Evolutionary conservation across 2,113 vertebrate species (phyloP).

Genomic region (Bos javanicus): DNA sequence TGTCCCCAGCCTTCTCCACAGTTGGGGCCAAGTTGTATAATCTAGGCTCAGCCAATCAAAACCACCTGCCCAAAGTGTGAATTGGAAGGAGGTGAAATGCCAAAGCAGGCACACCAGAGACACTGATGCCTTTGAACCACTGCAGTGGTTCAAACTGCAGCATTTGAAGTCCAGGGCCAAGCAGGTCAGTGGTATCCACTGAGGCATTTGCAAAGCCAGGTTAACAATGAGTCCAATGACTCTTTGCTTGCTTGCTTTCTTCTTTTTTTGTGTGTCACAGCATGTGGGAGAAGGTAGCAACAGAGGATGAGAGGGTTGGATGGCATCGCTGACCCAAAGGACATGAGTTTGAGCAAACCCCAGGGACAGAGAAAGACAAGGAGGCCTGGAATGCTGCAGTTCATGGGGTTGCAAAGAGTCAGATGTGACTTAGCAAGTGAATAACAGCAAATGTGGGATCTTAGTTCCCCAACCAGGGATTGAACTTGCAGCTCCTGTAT

Average conservation of each 20-base stretch:
- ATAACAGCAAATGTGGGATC: background rate
- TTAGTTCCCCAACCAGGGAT: background rate
- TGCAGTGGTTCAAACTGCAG: background rate
- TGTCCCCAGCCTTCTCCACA: background rate
- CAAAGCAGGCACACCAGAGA: background rate
- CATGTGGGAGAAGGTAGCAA: background rate
- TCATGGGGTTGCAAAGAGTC: background rate
- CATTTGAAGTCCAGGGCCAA: background rate
- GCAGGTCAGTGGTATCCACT: rapidly evolving
- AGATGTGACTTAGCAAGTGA: background rate
- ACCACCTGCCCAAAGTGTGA: background rate
- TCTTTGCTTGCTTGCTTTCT: background rate
- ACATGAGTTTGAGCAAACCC: background rate
- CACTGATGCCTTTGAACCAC: no score
- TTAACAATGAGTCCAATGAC: background rate
- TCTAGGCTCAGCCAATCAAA: background rate
- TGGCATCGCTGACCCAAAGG: background rate
- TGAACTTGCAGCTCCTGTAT: background rate
- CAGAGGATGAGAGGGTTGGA: background rate
- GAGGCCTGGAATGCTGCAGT: background rate
- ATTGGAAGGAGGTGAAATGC: background rate
- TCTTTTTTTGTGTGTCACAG: background rate
- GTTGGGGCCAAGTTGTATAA: rapidly evolving
- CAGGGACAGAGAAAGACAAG: background rate
- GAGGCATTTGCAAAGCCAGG: background rate